Evolutionary conservation across 2,797 vertebrate genomes (phyloP).

Genomic region (Coilia nasus): DNA sequence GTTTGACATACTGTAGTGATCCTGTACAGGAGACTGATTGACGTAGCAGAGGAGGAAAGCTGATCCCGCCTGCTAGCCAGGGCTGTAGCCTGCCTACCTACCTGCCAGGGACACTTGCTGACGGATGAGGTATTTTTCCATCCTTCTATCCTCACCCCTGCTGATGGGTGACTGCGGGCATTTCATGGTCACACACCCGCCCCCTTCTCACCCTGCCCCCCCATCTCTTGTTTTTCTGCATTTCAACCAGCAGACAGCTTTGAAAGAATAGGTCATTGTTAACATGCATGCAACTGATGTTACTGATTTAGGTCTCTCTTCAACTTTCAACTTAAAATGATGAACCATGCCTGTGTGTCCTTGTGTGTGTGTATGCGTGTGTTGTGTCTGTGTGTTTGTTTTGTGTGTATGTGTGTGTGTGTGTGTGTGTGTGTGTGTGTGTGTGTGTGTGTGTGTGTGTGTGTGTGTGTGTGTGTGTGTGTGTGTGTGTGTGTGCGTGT

Average conservation of each 20-base stretch:
- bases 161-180: background rate
- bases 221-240: background rate
- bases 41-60: background rate
- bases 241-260: background rate
- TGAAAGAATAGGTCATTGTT: background rate
- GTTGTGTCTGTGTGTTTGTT: too few species aligned
- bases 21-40: background rate
- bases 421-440: background rate
- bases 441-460: background rate
- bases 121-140: constrained; percentile 6
- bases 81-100: too few species aligned
- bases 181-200: background rate
- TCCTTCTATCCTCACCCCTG: background rate
- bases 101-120: background rate
- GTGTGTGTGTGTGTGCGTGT: background rate
- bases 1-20: background rate
- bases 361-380: background rate
- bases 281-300: background rate
- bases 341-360: background rate
- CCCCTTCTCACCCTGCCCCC: background rate
- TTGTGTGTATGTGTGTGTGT: background rate
- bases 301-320: background rate
- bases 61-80: background rate
- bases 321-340: background rate
- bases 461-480: background rate